Conservation (phyloP, 2,888 invertebrate species). For the Heteromyza rotundicornis region DNA sequence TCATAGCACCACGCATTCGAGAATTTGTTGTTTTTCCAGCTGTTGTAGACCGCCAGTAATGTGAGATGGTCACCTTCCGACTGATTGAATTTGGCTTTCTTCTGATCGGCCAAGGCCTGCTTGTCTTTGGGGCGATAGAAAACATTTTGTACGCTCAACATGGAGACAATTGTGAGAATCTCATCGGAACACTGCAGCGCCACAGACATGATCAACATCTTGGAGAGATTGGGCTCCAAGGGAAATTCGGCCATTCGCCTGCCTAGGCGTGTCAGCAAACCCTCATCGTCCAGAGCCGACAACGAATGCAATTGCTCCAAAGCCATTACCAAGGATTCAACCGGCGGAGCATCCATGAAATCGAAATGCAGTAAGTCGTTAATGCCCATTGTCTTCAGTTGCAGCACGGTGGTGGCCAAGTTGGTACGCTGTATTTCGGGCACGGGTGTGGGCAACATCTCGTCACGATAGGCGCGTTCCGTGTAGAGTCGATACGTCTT, state of each 20-base stretch:
- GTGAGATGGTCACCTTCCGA: conserved; percentile 98
- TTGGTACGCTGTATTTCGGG: conserved; percentile 99
- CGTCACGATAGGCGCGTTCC: conserved; percentile 96
- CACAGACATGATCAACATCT: conserved; percentile 99
- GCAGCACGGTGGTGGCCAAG: conserved; percentile 90
- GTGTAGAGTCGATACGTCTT: conserved; percentile 97
- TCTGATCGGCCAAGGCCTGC: conserved; percentile 96
- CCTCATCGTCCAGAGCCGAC: conserved; percentile 95
- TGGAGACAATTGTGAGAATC: conserved; percentile 96
- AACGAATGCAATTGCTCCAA: conserved; percentile 95
- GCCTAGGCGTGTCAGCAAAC: conserved; percentile 81
- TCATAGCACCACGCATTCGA: conserved; percentile 99
- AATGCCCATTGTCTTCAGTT: conserved; percentile 99
- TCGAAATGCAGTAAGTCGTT: conserved; percentile 98
- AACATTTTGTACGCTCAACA: conserved; percentile 98
- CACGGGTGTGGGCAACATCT: conserved; percentile 97
- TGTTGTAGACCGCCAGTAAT: conserved; percentile 96
- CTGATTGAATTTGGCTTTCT: conserved; percentile 99
- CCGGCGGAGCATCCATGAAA: conserved; percentile 99
- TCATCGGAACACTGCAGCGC: conserved; percentile 97
- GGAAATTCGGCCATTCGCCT: conserved; percentile 99
- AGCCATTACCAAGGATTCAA: conserved; percentile 97
- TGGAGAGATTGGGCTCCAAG: conserved; percentile 95
- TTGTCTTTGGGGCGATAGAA: conserved; percentile 96
- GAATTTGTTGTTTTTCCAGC: conserved; percentile 99